Conservation (phyloP, 2,888 invertebrate genomes). For the Eupithecia tripunctaria region DNA sequence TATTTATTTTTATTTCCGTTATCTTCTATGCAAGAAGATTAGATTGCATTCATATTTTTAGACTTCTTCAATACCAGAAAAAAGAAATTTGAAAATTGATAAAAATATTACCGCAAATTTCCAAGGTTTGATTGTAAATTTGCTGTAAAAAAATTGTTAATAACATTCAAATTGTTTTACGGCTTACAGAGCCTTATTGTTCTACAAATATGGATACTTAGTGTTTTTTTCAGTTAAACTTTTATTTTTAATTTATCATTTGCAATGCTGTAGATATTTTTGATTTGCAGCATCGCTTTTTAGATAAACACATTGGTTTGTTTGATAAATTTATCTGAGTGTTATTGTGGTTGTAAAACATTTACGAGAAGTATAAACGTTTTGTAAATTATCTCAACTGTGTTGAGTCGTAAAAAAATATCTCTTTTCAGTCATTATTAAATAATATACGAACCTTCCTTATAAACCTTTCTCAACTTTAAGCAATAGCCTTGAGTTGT, state of each 20-base stretch:
- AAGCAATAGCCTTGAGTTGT: too few relatives aligned
- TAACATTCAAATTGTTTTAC: background rate
- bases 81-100: background rate
- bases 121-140: background rate
- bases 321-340: slow-evolving; percentile 24
- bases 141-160: background rate
- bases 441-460: too few relatives aligned
- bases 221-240: slow-evolving; percentile 35
- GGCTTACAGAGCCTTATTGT: background rate
- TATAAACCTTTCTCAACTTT: too few relatives aligned
- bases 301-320: slow-evolving; percentile 29
- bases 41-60: slow-evolving; percentile 19
- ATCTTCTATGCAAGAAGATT: slow-evolving; percentile 1
- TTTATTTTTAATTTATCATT: slow-evolving; percentile 37
- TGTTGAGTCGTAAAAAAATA: too few relatives aligned
- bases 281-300: slow-evolving; percentile 50
- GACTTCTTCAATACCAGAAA: background rate
- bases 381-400: too few relatives aligned
- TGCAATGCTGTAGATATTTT: slow-evolving; percentile 46
- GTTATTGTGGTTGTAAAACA: slow-evolving; percentile 30
- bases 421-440: too few relatives aligned
- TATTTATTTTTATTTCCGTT: slow-evolving; percentile 33
- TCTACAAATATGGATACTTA: slow-evolving; percentile 22
- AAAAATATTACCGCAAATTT: background rate
- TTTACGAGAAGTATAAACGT: background rate